These are phyloP conservation scores for Ceyx cyanopectus DNA, from an alignment of 2,113 vertebrate species.

Conservation along the genomic window DNA sequence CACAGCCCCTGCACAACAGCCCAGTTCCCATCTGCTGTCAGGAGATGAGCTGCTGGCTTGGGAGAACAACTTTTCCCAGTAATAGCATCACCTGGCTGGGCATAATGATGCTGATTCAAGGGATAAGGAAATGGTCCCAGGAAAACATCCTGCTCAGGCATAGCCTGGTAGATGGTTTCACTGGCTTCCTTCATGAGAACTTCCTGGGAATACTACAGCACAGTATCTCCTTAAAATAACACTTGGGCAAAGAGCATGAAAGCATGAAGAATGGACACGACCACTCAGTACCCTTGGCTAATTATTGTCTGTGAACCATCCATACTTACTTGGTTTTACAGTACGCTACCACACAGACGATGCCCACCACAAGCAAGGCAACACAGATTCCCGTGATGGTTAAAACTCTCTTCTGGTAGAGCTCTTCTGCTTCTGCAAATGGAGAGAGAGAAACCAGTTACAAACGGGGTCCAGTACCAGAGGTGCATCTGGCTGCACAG, in stretches of 20 bases:
- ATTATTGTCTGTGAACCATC: neutral
- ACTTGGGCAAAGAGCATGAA: neutral
- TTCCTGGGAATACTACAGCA: neutral
- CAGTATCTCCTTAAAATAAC: neutral
- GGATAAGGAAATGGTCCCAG: neutral
- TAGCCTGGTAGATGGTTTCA: neutral
- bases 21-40: neutral
- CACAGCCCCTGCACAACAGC: neutral
- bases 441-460: conserved; percentile 60
- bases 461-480: neutral
- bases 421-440: conserved; percentile 95
- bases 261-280: neutral
- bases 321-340: conserved; percentile 99
- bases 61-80: neutral
- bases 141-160: neutral
- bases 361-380: conserved; percentile 96
- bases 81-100: neutral
- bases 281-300: neutral
- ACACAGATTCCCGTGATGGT: conserved; percentile 99
- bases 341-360: conserved; percentile 98
- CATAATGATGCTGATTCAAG: neutral
- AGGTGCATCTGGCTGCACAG: neutral
- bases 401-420: conserved; percentile 98
- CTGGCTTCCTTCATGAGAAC: neutral
- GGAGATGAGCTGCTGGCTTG: neutral